phyloP scores from a whole-genome alignment of 1,140 invertebrate genomes.

The Euwallacea fornicatus region DNA sequence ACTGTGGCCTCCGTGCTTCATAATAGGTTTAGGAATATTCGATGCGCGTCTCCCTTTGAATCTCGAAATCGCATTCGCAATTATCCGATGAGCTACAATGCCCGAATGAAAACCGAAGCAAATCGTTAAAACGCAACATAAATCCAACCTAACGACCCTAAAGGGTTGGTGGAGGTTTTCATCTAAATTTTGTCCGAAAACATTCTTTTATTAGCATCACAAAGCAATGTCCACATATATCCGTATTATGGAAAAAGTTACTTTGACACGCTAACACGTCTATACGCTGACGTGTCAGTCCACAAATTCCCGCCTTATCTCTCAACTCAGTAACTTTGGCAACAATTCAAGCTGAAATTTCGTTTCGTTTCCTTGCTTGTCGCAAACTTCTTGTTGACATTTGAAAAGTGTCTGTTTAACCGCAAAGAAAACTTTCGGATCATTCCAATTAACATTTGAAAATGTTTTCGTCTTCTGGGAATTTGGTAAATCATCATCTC shows the following conservation, averaged over 20 bases:
- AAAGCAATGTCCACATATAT: no score
- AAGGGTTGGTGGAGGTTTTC: neutral
- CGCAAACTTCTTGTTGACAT: constrained; percentile 27
- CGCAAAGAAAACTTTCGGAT: constrained; percentile 28
- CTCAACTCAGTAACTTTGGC: constrained; percentile 17
- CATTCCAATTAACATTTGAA: constrained; percentile 41
- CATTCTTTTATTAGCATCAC: no score
- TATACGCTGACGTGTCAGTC: constrained; percentile 17
- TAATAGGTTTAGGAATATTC: no score
- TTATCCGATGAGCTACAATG: constrained; percentile 21
- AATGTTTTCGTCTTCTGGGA: neutral
- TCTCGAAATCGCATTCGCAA: constrained; percentile 5
- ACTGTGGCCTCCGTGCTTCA: no score
- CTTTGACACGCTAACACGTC: constrained; percentile 12
- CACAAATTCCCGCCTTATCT: constrained; percentile 20
- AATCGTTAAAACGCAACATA: constrained; percentile 34
- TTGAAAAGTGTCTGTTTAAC: constrained; percentile 24
- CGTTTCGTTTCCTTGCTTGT: constrained; percentile 6
- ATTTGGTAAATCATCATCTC: no score
- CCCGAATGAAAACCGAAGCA: constrained; percentile 21
- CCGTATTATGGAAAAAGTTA: constrained; percentile 9
- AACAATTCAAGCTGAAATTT: constrained; percentile 26
- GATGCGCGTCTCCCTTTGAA: neutral
- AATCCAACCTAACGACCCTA: constrained; percentile 26
- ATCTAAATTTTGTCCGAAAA: no score